Evolutionary conservation across 1,140 invertebrate genomes (phyloP), one percentile per base, ranked within the genome.

Genomic region (Drosophila baimaii): DNA sequence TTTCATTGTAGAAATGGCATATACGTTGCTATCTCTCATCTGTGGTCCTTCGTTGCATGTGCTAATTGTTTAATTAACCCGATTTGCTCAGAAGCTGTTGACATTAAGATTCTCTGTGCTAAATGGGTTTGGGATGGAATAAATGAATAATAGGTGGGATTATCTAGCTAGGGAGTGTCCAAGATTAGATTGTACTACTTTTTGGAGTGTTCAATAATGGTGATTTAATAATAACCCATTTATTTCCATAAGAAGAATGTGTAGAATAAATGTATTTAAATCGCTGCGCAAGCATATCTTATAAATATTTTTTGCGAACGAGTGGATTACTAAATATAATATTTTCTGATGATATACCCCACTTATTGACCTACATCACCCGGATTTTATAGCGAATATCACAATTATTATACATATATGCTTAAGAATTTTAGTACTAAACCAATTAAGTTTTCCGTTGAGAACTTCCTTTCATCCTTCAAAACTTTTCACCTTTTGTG

Each of bases 41-140:
- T 46, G 35, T 46, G 44, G 63, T 37, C 37, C 19, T 23, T 35
- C 49, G 31, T 52, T 52, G 65, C 33, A 39, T 66, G 46, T 81
- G 82, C 56, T 88, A 82, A 85, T 88, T 82, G 79, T 59, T 66
- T 76, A 72, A 82, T 76, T 79, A 63, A 65, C 62, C 54, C 31
- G 49, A 76, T 79, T 68, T 44, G 37, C 54, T 12, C 37, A 10
- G 17, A 77, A 65, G 15, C 73, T 58, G 52, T 58, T 66, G 54
- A 57, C 59, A 75, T 58, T 54, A 51, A 29, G 37, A 29, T n/a
- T 29, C 2, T 39, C n/a, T 25, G 15, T 17, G 59, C 41, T 15
- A 31, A 43, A 37, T 25, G 19, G 27, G 19, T 9, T 35, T 35
- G 2, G 15, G 21, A 10, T 25, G 12, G 6, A 7, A 19, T 43